Evolutionary conservation across 2,888 invertebrate species (phyloP), one percentile per base, ranked within the genome.

Genomic region (Pardosa pseudoannulata): DNA sequence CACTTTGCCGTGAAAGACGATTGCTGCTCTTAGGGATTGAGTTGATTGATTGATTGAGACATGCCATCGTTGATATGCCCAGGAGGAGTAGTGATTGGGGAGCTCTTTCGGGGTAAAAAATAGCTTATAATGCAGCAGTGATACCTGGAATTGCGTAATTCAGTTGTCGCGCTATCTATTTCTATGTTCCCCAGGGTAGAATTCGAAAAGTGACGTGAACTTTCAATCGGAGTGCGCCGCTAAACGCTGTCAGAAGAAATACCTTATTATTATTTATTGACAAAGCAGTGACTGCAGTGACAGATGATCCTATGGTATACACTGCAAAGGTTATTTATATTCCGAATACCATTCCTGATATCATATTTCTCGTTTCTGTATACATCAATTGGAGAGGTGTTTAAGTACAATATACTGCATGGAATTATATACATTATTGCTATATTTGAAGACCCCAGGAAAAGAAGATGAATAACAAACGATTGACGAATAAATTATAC

Each of bases 11-110:
- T 65, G 41, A 73, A 70, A 76, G 46, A 41, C 31, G 46, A 56
- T 72, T 28, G 28, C 46, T 28, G 27, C 70, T 65, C 28, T n/a
- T 39, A 39, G 62, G 72, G 76, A 76, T 65, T 83, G 39, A 39
- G 28, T n/a, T 72, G 76, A 78, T 70, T 78, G 78, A 72, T 76
- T 71, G 72, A 78, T 83, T 72, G 50, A 67, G 76, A 67, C 46
- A 39, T 64, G 56, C 56, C 56, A 56, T 56, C 23, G 23, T 23
- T 56, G 56, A 56, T 56, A 23, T 56, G 23, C 19, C 56, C 16
- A 6, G 13, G 46, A 23, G 19, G 23, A 19, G 23, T 1, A 56
- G 56, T 19, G 56, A 56, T 56, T 23, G 3, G 5, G 3, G 23
- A 19, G 23, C 19, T 16, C 16, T 56, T 56, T 56, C 11, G 1